These are phyloP conservation scores for Drosophila basisetae DNA, from an alignment of 2,888 invertebrate species.

Conservation along the genomic window DNA sequence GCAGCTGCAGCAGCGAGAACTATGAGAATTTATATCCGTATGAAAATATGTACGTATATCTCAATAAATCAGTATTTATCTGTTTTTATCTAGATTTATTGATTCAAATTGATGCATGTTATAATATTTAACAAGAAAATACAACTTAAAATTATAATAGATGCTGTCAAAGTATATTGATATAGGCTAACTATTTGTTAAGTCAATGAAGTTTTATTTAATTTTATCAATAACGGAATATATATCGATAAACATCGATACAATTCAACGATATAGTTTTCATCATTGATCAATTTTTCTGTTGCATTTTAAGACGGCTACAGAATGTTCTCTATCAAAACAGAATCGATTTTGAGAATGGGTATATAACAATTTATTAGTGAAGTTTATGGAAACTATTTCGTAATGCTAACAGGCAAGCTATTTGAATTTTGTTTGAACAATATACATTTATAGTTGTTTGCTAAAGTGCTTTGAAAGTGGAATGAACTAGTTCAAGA, in stretches of 20 bases:
- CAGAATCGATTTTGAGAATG: not conserved
- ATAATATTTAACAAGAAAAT: not conserved
- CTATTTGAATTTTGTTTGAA: not conserved
- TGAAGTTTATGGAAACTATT: not conserved
- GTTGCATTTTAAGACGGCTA: not conserved
- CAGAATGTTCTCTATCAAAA: not conserved
- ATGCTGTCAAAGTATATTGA: not conserved
- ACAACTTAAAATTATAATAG: not conserved
- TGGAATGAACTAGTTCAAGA: slow-evolving; percentile 56
- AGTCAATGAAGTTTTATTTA: not conserved
- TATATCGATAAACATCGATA: not conserved
- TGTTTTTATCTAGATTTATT: not conserved
- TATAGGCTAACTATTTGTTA: not conserved
- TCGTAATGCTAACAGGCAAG: not conserved
- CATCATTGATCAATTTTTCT: not conserved
- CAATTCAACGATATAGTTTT: not conserved
- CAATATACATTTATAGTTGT: slow-evolving; percentile 5
- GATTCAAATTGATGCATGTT: not conserved
- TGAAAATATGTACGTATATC: not conserved
- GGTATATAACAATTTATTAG: not conserved
- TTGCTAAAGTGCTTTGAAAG: slow-evolving; percentile 43
- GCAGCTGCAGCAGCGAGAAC: not conserved
- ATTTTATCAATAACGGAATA: not conserved
- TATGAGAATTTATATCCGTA: not conserved
- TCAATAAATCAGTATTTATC: not conserved